These are phyloP conservation scores for Hemaris fuciformis DNA, from an alignment of 2,888 invertebrate genomes.

Conservation along the genomic window DNA sequence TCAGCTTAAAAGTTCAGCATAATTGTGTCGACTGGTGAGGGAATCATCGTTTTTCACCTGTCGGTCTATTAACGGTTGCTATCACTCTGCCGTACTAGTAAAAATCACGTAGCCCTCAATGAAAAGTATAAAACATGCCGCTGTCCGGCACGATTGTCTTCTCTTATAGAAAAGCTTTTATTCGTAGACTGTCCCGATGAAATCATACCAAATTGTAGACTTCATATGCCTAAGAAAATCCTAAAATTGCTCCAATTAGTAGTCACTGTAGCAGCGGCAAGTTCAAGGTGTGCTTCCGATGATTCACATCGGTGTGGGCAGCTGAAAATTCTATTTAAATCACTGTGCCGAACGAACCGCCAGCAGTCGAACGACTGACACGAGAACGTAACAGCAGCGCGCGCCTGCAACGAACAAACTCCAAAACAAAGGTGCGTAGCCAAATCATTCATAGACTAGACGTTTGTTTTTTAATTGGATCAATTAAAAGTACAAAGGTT, in stretches of 20 bases:
- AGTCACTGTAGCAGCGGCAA: conserved; percentile 47
- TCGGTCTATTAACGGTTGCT: too few species aligned
- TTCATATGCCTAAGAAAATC: background rate
- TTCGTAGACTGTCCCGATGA: too few species aligned
- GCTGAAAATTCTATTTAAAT: conserved; percentile 78
- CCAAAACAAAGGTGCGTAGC: conserved; percentile 35
- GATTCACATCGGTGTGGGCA: conserved; percentile 70
- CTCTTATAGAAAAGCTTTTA: too few species aligned
- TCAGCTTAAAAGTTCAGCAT: too few species aligned
- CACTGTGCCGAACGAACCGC: conserved; percentile 44
- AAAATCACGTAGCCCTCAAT: too few species aligned
- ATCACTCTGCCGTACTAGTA: too few species aligned
- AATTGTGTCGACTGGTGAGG: too few species aligned
- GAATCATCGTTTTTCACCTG: too few species aligned
- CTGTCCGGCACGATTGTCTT: too few species aligned
- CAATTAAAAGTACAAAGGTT: too few species aligned
- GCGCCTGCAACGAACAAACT: conserved; percentile 75
- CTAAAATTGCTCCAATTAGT: conserved; percentile 24
- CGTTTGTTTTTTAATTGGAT: background rate
- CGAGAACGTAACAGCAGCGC: conserved; percentile 61
- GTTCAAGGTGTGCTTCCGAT: conserved; percentile 72
- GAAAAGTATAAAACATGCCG: too few species aligned
- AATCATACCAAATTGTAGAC: too few species aligned
- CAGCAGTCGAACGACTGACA: conserved; percentile 56
- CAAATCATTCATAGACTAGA: background rate